Percentiles rank a stretch among this genome's conserved stretches.
These are phyloP conservation scores for Andricus curvator DNA, from an alignment of 2,888 invertebrate genomes.

Conservation along the genomic window DNA sequence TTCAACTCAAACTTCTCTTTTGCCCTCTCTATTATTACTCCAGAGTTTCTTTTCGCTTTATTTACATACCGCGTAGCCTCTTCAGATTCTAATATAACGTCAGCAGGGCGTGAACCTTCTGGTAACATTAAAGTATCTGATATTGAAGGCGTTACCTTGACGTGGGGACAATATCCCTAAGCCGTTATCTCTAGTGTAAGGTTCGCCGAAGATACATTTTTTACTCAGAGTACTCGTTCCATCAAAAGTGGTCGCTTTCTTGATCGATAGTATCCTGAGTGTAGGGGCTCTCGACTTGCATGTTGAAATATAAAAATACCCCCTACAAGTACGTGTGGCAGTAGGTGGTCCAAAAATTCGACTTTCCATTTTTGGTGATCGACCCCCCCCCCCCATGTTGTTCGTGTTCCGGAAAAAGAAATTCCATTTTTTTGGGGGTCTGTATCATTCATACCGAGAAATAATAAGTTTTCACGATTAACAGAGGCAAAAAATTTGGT, in stretches of 20 bases:
- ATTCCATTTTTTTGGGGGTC: too few relatives aligned
- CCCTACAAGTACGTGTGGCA: not conserved
- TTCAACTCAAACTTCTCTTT: not conserved
- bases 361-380: too few relatives aligned
- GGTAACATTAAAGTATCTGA: slow-evolving; percentile 36
- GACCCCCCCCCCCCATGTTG: too few relatives aligned
- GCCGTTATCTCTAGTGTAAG: slow-evolving; percentile 7
- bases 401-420: too few relatives aligned
- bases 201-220: not conserved
- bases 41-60: not conserved
- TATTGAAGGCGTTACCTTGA: slow-evolving; percentile 39
- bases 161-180: slow-evolving; percentile 17
- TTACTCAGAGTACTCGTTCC: not conserved
- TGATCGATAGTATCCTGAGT: slow-evolving; percentile 1
- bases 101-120: slow-evolving; percentile 41
- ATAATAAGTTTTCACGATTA: too few relatives aligned
- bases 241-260: not conserved
- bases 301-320: not conserved
- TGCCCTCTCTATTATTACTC: not conserved
- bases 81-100: slow-evolving; percentile 45
- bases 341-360: too few relatives aligned
- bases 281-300: not conserved
- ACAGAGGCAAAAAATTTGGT: too few relatives aligned
- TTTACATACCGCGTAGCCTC: slow-evolving; percentile 20
- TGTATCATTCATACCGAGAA: too few relatives aligned